phyloP scores from a whole-genome alignment of 2,888 invertebrate species.

The Didymodactylos carnosus region DNA sequence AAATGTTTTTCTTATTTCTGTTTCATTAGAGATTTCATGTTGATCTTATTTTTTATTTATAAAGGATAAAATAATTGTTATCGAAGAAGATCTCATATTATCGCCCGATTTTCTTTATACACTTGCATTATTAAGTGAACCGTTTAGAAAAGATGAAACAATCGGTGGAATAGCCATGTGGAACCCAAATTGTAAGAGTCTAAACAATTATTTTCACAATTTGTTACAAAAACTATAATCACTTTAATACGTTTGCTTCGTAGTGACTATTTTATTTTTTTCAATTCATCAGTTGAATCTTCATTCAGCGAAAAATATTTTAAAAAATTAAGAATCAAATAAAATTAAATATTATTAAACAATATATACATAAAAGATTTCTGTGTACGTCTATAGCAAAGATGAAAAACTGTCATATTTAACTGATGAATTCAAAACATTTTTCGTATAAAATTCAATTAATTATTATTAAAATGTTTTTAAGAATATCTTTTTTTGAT shows the following conservation, averaged over 20 bases:
- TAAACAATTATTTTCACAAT: too few relatives aligned
- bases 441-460: not conserved
- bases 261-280: not conserved
- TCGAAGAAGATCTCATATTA: conserved; percentile 38
- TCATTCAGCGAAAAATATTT: not conserved
- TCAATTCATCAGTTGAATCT: not conserved
- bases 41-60: not conserved
- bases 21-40: not conserved
- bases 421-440: too few relatives aligned
- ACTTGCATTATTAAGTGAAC: conserved; percentile 34
- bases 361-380: too few relatives aligned
- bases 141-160: conserved; percentile 30
- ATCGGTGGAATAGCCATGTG: conserved; percentile 35
- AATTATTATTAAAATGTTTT: too few relatives aligned
- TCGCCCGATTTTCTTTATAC: conserved; percentile 38
- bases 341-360: too few relatives aligned
- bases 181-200: conserved; percentile 33
- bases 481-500: too few relatives aligned
- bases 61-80: conserved; percentile 26
- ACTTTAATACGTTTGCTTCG: too few relatives aligned
- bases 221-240: too few relatives aligned
- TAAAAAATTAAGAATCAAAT: not conserved
- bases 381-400: too few relatives aligned
- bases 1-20: not conserved
- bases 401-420: too few relatives aligned